Evolutionary conservation across 2,797 vertebrate species (phyloP), one percentile per base, ranked within the genome.

Genomic region (Arremon brunneinucha): DNA sequence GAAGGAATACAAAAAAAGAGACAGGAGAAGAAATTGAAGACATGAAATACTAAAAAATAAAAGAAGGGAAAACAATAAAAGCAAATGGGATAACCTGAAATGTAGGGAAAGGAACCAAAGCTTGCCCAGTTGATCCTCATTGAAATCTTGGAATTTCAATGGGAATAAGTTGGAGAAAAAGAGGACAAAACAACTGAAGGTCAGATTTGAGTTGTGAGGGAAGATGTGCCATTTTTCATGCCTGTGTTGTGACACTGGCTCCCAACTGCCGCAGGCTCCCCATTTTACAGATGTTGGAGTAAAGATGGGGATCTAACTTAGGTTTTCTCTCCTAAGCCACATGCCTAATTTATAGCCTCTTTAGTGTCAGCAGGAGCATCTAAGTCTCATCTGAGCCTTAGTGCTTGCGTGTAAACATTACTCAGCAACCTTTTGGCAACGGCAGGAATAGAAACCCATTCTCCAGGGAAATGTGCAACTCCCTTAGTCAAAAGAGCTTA

Each of bases 101-200:
- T 64, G 15, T 16, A 47, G 30, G 10, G 20, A 55, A 47, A 55
- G 21, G 7, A 17, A 74, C 8, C 0, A 0, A 56, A 41, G 6
- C 8, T 47, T 39, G 24, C 11, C 13, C 28, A 16, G 14, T 5
- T 72, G 50, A 55, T 34, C 21, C 30, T 34, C 34, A 72, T 5
- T n/a, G 24, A 57, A 78, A 17, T 37, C 21, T 55, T 46, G 6
- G 2, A 1, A 21, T 46, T 37, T 34, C 16, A 56, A 7, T 47
- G 13, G 43, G 24, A 64, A 41, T 35, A 53, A 87, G 13, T 27
- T 79, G 35, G 21, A 90, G 80, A 57, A 67, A 90, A 83, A 74
- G 28, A 75, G 3, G 10, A 59, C 11, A 75, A 75, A 83, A 50
- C 11, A 78, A 81, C 57, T 34, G 5, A 81, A 83, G 12, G 16